Conservation (phyloP, 2,797 vertebrate genomes). For the Otolemur crassicaudatus region DNA sequence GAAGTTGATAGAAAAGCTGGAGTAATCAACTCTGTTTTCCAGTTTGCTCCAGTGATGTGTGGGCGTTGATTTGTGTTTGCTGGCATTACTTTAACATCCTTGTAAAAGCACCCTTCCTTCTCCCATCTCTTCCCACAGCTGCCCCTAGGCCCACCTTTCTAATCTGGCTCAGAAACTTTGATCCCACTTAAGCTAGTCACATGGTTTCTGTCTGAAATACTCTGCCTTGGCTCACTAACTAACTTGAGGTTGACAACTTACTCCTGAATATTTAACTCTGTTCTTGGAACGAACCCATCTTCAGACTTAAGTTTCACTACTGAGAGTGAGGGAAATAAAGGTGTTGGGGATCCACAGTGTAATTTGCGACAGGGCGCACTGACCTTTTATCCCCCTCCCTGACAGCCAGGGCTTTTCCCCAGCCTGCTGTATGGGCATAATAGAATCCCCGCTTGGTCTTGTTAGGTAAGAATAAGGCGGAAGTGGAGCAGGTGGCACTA, state of each 20-base stretch:
- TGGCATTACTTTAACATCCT: not conserved
- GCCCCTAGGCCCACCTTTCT: not conserved
- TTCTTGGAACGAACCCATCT: constrained; percentile 9
- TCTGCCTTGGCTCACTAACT: not conserved
- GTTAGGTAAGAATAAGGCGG: too few species aligned
- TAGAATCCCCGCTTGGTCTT: not conserved
- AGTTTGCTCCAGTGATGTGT: not conserved
- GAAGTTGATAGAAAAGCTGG: not conserved
- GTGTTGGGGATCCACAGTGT: not conserved
- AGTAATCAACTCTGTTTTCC: not conserved
- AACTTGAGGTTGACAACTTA: not conserved
- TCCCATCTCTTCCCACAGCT: not conserved
- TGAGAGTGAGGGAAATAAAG: not conserved
- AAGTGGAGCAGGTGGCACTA: too few species aligned
- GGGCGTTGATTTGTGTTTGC: not conserved
- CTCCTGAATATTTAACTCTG: constrained; percentile 35
- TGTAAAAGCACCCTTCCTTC: not conserved
- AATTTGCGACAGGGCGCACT: not conserved
- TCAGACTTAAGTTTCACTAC: constrained; percentile 6
- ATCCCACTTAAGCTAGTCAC: not conserved
- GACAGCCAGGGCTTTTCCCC: not conserved
- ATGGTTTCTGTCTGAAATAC: constrained; percentile 4
- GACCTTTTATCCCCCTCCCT: not conserved
- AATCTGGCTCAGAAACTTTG: not conserved
- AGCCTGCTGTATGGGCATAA: not conserved